These are phyloP conservation scores for Stegana nigrithorax DNA, from an alignment of 2,888 invertebrate species.

Conservation along the genomic window DNA sequence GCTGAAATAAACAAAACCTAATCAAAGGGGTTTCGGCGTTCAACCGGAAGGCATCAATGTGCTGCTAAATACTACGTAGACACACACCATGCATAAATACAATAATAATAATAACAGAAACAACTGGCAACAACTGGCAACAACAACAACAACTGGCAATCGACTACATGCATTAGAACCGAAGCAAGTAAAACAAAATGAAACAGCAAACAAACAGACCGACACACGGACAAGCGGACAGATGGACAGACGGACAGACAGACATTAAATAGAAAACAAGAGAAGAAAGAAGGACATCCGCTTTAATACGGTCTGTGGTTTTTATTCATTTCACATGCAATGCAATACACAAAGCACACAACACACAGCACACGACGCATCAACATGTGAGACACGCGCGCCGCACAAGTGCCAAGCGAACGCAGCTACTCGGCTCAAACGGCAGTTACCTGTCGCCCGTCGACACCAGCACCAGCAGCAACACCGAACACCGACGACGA, in stretches of 20 bases:
- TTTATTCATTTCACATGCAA: conserved; percentile 10
- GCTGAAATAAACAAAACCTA: background rate
- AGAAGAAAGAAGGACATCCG: background rate
- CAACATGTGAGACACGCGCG: no score
- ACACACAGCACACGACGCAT: background rate
- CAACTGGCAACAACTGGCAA: no score
- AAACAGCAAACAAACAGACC: background rate
- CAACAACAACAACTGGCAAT: no score
- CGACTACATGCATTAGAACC: no score
- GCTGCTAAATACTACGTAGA: background rate
- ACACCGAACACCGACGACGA: no score
- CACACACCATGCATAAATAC: background rate
- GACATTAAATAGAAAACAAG: background rate
- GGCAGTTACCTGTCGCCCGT: no score
- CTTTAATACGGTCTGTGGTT: conserved; percentile 12
- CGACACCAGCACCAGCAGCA: no score
- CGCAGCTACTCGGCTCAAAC: no score
- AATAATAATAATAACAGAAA: background rate
- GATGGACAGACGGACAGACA: background rate
- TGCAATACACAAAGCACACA: background rate
- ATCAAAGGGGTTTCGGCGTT: background rate
- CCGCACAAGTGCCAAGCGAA: no score
- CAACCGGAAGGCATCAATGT: background rate
- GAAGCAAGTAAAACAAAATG: no score
- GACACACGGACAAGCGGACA: no score